Evolutionary conservation across 2,888 invertebrate genomes (phyloP).

Genomic region (Noctua janthe): DNA sequence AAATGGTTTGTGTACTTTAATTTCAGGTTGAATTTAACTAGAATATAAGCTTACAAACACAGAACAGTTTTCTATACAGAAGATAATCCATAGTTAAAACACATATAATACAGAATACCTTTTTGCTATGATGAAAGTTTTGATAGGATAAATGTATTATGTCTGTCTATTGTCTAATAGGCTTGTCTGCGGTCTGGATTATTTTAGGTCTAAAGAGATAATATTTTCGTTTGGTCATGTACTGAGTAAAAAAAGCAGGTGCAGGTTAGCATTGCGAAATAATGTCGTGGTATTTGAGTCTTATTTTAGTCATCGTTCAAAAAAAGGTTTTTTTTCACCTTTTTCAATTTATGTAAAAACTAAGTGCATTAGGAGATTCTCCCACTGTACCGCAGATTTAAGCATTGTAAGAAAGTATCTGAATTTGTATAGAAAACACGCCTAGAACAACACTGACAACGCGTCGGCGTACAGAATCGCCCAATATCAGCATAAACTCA

Average conservation of each 20-base stretch:
- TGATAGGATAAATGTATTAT: slow-evolving; percentile 30
- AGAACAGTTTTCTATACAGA: not conserved
- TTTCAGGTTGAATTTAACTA: not conserved
- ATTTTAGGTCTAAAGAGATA: not conserved
- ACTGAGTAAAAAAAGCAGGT: not conserved
- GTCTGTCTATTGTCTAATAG: slow-evolving; percentile 11
- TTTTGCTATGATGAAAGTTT: slow-evolving; percentile 25
- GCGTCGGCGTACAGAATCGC: too few species aligned
- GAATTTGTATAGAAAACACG: too few species aligned
- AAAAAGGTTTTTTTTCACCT: too few species aligned
- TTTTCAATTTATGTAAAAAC: too few species aligned
- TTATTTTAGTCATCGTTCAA: not conserved
- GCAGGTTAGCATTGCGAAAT: not conserved
- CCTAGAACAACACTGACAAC: too few species aligned
- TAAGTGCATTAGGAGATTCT: too few species aligned
- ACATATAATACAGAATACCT: not conserved
- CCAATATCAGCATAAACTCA: too few species aligned
- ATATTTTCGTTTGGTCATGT: not conserved
- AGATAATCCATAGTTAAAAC: slow-evolving; percentile 1
- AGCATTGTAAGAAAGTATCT: too few species aligned
- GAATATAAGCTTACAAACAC: not conserved
- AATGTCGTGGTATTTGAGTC: not conserved
- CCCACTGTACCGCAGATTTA: too few species aligned
- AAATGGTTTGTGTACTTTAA: not conserved
- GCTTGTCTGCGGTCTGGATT: slow-evolving; percentile 4